Conservation (phyloP, 2,888 invertebrate species). For the Sipha maydis region DNA sequence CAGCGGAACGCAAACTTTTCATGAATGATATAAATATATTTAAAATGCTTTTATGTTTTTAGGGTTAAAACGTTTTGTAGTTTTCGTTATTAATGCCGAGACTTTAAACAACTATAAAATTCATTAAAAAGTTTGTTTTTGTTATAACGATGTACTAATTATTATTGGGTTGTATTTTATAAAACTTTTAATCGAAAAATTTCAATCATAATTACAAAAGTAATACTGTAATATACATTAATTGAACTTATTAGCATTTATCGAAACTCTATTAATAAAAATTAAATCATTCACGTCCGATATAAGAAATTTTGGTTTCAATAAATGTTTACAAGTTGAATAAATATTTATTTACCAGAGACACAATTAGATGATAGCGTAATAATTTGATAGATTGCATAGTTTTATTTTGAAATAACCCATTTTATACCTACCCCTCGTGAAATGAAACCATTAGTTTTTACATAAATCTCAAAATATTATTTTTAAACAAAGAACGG, state of each 20-base stretch:
- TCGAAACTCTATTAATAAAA: neutral
- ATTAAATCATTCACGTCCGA: neutral
- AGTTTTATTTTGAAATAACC: neutral
- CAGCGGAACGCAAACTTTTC: slow-evolving; percentile 1
- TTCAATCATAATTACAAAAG: neutral
- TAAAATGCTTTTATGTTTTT: neutral
- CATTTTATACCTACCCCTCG: neutral
- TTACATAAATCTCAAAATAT: slow-evolving; percentile 34
- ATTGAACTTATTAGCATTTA: neutral
- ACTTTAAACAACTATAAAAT: slow-evolving; percentile 1
- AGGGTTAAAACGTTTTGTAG: slow-evolving; percentile 21
- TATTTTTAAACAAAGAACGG: slow-evolving; percentile 29
- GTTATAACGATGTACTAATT: slow-evolving; percentile 10
- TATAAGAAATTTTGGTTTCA: neutral
- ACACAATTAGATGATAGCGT: neutral
- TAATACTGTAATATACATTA: neutral
- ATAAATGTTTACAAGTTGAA: neutral
- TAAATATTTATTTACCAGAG: neutral
- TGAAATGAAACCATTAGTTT: slow-evolving; percentile 47
- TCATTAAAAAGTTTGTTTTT: slow-evolving; percentile 32
- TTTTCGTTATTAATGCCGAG: slow-evolving; percentile 1
- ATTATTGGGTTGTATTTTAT: neutral
- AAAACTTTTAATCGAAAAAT: slow-evolving; percentile 23
- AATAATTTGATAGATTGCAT: neutral
- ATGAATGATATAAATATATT: neutral